Percentiles rank a stretch among this genome's conserved stretches.
Evolutionary conservation across 1,140 invertebrate species (phyloP).

Genomic region (Drosophila littoralis): DNA sequence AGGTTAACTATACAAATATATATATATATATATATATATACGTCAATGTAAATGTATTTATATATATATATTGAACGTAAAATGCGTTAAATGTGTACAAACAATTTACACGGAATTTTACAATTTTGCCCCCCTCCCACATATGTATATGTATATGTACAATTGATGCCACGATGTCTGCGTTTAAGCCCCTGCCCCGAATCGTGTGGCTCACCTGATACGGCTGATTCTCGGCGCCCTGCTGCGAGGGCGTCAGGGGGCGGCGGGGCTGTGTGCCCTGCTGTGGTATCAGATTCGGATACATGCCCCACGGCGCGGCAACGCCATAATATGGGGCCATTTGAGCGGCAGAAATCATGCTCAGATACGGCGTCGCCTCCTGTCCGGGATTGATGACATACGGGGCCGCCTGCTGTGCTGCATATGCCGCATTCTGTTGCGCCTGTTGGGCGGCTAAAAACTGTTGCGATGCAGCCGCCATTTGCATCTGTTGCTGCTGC

Average conservation of each 20-base stretch:
- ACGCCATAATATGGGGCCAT: conserved; percentile 93
- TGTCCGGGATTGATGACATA: conserved; percentile 94
- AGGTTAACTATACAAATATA: conserved; percentile 47
- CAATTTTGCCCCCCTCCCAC: not conserved
- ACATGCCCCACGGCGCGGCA: conserved; percentile 91
- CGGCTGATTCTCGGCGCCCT: conserved; percentile 87
- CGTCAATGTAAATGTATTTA: not conserved
- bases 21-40: conserved; percentile 10
- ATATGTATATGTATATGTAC: not conserved
- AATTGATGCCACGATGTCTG: not conserved
- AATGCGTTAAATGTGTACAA: conserved; percentile 33
- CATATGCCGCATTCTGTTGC: conserved; percentile 84
- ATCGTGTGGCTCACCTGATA: conserved; percentile 75
- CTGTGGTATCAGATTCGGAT: conserved; percentile 91
- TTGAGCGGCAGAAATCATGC: conserved; percentile 88
- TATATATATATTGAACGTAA: conserved; percentile 27
- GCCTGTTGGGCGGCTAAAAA: conserved; percentile 82
- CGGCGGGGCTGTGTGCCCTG: conserved; percentile 89
- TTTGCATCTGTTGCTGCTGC: conserved; percentile 86
- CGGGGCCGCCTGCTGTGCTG: conserved; percentile 89
- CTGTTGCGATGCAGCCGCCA: conserved; percentile 86
- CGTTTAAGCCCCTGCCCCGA: not conserved
- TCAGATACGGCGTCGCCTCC: conserved; percentile 86
- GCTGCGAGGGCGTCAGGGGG: conserved; percentile 90
- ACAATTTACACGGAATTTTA: conserved; percentile 40